Evolutionary conservation across 2,888 invertebrate genomes (phyloP).

Genomic region (Euzophera pinguis): DNA sequence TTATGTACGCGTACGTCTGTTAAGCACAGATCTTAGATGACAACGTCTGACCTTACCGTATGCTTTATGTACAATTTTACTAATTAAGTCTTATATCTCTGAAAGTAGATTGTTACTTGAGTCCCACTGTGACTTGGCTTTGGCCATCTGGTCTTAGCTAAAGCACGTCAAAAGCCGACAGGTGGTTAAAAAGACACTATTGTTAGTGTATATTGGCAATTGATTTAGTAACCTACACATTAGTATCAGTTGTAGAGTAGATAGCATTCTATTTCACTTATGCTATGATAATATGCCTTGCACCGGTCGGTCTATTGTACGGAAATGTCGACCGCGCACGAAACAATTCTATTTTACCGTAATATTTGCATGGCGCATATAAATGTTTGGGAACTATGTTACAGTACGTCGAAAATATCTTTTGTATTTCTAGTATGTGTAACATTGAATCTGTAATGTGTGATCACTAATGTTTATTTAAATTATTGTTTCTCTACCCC

Average conservation of each 20-base stretch:
- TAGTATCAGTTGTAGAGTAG: not conserved
- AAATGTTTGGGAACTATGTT: slow-evolving; percentile 18
- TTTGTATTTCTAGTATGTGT: slow-evolving; percentile 5
- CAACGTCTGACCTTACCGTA: no score
- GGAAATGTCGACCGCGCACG: slow-evolving; percentile 67
- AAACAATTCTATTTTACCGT: slow-evolving; percentile 69
- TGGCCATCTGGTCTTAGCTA: no score
- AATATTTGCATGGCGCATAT: slow-evolving; percentile 28
- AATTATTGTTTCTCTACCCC: not conserved
- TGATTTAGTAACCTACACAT: no score
- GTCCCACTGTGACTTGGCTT: no score
- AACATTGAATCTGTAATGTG: slow-evolving; percentile 4
- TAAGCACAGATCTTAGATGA: no score
- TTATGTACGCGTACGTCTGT: no score
- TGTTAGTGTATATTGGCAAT: no score
- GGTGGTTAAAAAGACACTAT: no score
- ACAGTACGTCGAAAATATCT: slow-evolving; percentile 3
- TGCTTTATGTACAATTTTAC: no score
- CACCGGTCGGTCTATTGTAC: slow-evolving; percentile 58
- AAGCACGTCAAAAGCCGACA: no score
- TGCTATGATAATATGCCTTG: slow-evolving; percentile 29
- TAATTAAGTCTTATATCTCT: no score
- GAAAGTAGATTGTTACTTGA: no score
- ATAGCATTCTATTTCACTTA: not conserved
- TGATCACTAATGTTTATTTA: not conserved